phyloP scores from a whole-genome alignment of 2,888 invertebrate genomes.

The Tipula helvola region DNA sequence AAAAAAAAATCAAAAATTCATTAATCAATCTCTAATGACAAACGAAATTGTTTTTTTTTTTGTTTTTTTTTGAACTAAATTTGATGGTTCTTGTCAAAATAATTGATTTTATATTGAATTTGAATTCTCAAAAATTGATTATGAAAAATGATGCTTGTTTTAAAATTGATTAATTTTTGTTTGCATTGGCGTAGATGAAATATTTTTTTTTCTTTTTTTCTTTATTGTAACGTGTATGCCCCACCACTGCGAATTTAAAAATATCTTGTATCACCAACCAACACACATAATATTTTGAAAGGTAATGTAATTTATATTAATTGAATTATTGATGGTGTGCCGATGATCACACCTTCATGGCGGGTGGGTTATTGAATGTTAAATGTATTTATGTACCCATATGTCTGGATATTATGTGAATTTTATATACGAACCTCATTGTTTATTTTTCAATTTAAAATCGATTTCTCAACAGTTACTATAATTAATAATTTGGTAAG shows the following conservation, averaged over 20 bases:
- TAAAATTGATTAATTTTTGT: not conserved
- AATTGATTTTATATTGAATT: not conserved
- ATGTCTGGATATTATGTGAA: not conserved
- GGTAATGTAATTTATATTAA: not conserved
- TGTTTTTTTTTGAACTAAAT: conserved; percentile 7
- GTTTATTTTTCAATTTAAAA: not conserved
- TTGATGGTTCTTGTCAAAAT: conserved; percentile 6
- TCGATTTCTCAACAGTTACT: not conserved
- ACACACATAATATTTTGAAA: not conserved
- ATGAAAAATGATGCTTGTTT: not conserved
- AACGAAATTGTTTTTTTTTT: not conserved
- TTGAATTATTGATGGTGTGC: not conserved
- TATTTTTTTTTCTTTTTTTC: not conserved
- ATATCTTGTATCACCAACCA: not conserved
- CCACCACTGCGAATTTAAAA: not conserved
- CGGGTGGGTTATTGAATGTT: not conserved
- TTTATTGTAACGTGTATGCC: not conserved
- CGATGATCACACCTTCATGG: not conserved
- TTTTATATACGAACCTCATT: not conserved
- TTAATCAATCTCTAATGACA: not conserved
- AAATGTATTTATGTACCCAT: not conserved
- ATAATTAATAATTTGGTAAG: too few species aligned
- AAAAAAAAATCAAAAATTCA: not conserved
- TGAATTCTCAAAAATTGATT: not conserved
- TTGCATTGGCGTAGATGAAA: not conserved